These are phyloP conservation scores for Monoplex corrugatus DNA, from an alignment of 2,888 invertebrate species.

Conservation along the genomic window DNA sequence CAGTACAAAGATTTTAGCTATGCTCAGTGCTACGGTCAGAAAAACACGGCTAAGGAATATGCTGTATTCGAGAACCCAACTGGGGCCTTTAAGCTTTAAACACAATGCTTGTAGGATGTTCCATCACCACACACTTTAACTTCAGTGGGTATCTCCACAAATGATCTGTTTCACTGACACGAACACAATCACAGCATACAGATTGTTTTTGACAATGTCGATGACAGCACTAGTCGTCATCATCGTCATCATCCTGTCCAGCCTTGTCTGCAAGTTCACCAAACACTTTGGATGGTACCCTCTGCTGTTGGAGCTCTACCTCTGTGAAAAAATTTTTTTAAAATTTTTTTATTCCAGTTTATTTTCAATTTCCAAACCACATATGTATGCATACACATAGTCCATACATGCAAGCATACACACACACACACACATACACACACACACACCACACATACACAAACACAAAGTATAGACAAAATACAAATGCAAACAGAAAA, in stretches of 20 bases:
- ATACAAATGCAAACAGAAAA: too few relatives aligned
- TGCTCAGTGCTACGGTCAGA: too few relatives aligned
- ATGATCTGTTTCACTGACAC: background rate
- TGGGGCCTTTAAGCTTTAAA: background rate
- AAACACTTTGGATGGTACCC: conserved; percentile 94
- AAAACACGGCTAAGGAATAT: too few relatives aligned
- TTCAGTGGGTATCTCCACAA: background rate
- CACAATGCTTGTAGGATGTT: background rate
- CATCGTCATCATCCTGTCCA: conserved; percentile 55
- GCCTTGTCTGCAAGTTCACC: conserved; percentile 84
- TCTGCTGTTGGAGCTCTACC: conserved; percentile 88
- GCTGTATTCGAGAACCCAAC: too few relatives aligned
- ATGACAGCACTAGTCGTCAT: background rate
- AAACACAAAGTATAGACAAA: too few relatives aligned
- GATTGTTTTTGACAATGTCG: background rate
- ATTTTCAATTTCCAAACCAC: background rate
- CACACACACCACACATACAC: background rate
- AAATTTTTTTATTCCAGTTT: background rate
- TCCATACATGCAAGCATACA: background rate
- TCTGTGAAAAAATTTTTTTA: conserved; percentile 72
- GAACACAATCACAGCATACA: too few relatives aligned
- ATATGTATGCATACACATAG: background rate
- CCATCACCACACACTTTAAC: background rate
- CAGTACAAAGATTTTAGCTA: background rate
- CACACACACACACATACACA: background rate